phyloP scores from a whole-genome alignment of 1,140 invertebrate genomes.

The Philotrypesis tridentata region DNA sequence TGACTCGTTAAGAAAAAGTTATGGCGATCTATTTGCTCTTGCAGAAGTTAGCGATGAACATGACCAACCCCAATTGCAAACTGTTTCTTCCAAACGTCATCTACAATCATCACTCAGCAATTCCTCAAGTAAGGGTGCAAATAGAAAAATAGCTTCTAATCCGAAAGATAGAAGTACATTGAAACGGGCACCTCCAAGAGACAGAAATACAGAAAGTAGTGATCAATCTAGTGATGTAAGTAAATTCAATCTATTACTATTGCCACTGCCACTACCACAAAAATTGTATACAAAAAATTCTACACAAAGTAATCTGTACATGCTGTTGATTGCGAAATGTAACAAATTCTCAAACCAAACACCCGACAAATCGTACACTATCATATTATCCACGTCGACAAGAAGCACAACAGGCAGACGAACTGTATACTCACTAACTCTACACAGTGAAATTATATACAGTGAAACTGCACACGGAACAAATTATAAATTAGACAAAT shows the following conservation, averaged over 20 bases:
- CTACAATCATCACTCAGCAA: constrained; percentile 63
- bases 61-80: constrained; percentile 71
- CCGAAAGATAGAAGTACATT: constrained; percentile 71
- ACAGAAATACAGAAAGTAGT: constrained; percentile 79
- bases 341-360: too few relatives aligned
- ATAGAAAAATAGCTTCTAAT: constrained; percentile 69
- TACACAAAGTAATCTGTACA: too few relatives aligned
- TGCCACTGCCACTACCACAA: too few relatives aligned
- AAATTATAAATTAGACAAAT: too few relatives aligned
- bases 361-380: too few relatives aligned
- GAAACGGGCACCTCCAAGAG: constrained; percentile 74
- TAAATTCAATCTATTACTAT: constrained; percentile 27
- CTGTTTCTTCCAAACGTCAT: constrained; percentile 76
- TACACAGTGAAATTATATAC: too few relatives aligned
- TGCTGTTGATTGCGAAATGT: too few relatives aligned
- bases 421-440: too few relatives aligned
- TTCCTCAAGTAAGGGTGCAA: constrained; percentile 68
- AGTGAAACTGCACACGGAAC: too few relatives aligned
- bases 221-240: constrained; percentile 87
- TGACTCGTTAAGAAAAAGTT: constrained; percentile 90
- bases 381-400: too few relatives aligned
- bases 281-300: too few relatives aligned
- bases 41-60: constrained; percentile 89
- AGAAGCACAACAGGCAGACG: too few relatives aligned
- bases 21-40: constrained; percentile 91